These are phyloP conservation scores for Lutjanus argentimaculatus DNA, from an alignment of 2,797 vertebrate species.

Conservation along the genomic window DNA sequence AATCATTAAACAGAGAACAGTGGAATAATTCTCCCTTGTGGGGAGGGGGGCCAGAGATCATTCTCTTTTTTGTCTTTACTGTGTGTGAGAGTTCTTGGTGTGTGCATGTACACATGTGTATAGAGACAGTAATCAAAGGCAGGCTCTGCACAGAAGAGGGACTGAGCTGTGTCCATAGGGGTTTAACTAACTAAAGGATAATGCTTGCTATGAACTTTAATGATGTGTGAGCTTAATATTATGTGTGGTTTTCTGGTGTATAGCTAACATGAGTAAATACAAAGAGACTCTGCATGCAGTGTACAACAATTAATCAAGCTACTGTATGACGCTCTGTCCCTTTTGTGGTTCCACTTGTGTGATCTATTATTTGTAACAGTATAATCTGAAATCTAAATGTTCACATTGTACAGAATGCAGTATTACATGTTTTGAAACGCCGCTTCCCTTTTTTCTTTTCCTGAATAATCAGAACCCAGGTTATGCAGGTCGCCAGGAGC, in stretches of 20 bases:
- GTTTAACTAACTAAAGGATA: constrained; percentile 32
- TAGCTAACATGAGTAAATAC: neutral
- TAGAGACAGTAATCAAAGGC: constrained; percentile 43
- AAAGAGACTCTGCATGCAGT: neutral
- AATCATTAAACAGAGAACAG: constrained; percentile 59
- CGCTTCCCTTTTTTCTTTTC: neutral
- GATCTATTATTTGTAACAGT: neutral
- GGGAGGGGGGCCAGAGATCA: constrained; percentile 29
- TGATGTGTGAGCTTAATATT: constrained; percentile 23
- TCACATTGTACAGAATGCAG: neutral
- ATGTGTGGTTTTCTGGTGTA: neutral
- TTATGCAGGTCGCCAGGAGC: constrained; percentile 95
- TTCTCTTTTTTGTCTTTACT: neutral
- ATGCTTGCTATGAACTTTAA: constrained; percentile 20
- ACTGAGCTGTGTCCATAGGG: constrained; percentile 18
- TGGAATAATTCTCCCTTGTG: constrained; percentile 28
- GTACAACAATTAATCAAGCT: neutral
- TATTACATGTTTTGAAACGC: neutral
- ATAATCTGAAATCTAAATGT: constrained; percentile 9
- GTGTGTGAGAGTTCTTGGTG: neutral
- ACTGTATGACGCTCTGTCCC: neutral
- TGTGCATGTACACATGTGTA: neutral
- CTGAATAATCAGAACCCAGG: constrained; percentile 91
- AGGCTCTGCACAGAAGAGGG: constrained; percentile 23
- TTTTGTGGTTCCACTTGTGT: neutral